Evolutionary conservation across 2,888 invertebrate genomes (phyloP).

Genomic region (Trissolcus japonicus): DNA sequence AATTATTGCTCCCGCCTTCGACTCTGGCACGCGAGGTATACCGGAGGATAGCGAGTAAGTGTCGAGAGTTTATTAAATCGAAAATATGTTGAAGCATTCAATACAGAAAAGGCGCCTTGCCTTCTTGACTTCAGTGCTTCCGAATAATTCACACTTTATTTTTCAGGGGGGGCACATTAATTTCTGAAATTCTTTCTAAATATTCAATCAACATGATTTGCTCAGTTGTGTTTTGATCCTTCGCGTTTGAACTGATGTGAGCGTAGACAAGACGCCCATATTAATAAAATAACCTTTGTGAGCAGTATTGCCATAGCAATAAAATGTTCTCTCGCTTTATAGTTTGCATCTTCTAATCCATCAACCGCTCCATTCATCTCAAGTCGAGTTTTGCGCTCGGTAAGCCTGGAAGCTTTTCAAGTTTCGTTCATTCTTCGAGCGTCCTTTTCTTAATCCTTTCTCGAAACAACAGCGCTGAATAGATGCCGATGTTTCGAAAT

Average conservation of each 20-base stretch:
- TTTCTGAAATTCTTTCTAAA: not conserved
- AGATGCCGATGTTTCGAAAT: constrained; percentile 57
- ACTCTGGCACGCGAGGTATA: constrained; percentile 63
- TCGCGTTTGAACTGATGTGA: not conserved
- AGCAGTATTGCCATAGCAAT: constrained; percentile 7
- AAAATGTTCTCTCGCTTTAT: constrained; percentile 36
- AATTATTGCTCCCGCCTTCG: constrained; percentile 73
- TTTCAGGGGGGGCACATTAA: not conserved
- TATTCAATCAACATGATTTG: not conserved
- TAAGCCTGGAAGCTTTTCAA: constrained; percentile 67
- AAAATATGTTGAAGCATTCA: constrained; percentile 49
- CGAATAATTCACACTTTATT: constrained; percentile 18
- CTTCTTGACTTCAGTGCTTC: constrained; percentile 11
- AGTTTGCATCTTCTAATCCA: constrained; percentile 51
- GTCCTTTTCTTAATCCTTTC: constrained; percentile 70
- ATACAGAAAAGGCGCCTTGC: constrained; percentile 8
- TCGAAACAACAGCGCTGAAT: constrained; percentile 57
- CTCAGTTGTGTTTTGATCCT: not conserved
- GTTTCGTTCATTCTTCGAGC: constrained; percentile 66
- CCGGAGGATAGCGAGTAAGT: constrained; percentile 58
- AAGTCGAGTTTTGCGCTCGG: constrained; percentile 41
- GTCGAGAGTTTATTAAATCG: constrained; percentile 62
- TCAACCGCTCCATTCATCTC: constrained; percentile 49
- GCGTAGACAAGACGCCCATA: not conserved
- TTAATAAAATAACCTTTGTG: constrained; percentile 15